Conservation (phyloP, 1,140 invertebrate genomes). For the Drosophila auraria region DNA sequence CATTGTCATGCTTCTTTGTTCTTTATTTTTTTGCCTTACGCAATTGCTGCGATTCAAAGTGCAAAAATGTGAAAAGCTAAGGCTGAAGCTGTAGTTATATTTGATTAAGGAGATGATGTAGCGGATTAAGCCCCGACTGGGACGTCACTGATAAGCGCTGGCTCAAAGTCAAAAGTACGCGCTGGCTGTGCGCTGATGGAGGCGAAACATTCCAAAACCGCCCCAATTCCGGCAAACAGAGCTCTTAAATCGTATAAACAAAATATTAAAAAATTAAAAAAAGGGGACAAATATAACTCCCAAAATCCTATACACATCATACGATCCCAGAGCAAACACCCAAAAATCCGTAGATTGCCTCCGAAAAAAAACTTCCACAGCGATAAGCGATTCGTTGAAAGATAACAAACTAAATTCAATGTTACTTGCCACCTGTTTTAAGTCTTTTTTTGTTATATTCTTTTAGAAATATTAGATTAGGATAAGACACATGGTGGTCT, state of each 20-base stretch:
- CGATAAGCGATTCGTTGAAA: conserved; percentile 18
- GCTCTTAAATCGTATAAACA: conserved; percentile 6
- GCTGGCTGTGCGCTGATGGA: conserved; percentile 12
- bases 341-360: conserved; percentile 11
- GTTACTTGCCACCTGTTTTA: background rate
- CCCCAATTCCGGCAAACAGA: background rate
- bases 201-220: background rate
- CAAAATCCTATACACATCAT: background rate
- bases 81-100: background rate
- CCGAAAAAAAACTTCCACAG: conserved; percentile 19
- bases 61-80: conserved; percentile 23
- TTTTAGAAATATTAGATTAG: background rate
- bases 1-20: conserved; percentile 19
- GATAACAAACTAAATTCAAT: background rate
- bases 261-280: background rate
- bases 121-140: conserved; percentile 37
- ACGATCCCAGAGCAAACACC: conserved; percentile 4
- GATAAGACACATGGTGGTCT: no score
- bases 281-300: background rate
- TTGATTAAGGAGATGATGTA: conserved; percentile 2
- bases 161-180: conserved; percentile 74
- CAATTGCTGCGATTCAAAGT: conserved; percentile 39
- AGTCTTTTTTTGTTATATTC: background rate
- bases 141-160: conserved; percentile 72
- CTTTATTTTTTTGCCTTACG: conserved; percentile 27